These are phyloP conservation scores for Synergus itoensis DNA, from an alignment of 2,888 invertebrate genomes.

Conservation along the genomic window DNA sequence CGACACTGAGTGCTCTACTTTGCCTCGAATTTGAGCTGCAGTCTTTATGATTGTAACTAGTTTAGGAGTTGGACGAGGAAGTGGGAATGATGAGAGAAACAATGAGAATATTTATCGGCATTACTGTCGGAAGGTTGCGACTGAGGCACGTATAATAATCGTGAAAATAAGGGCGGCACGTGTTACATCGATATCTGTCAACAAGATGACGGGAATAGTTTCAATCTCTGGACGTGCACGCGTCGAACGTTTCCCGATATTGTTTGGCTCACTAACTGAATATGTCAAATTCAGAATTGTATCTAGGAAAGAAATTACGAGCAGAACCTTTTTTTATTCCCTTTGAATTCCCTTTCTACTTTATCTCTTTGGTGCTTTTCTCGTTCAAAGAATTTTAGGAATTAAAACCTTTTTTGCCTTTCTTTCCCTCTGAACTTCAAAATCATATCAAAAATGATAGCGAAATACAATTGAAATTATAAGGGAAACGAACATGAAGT, in stretches of 20 bases:
- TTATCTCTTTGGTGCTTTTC: constrained; percentile 2
- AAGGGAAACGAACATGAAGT: background rate
- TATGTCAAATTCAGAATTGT: background rate
- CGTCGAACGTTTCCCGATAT: background rate
- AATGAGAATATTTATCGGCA: background rate
- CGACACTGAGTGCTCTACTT: too few relatives aligned
- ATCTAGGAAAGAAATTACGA: background rate
- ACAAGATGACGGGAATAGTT: constrained; percentile 11
- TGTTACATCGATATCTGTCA: constrained; percentile 7
- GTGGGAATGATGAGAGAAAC: background rate
- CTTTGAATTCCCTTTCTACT: background rate
- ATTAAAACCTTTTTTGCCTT: background rate
- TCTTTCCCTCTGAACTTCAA: background rate
- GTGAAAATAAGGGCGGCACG: constrained; percentile 23
- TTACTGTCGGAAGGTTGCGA: constrained; percentile 3
- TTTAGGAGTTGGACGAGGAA: background rate
- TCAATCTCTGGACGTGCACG: constrained; percentile 13
- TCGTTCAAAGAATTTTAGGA: background rate
- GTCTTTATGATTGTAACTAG: too few relatives aligned
- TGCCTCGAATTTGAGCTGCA: too few relatives aligned
- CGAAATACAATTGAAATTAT: background rate
- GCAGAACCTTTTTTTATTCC: background rate
- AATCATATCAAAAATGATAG: background rate
- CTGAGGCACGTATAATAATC: background rate
- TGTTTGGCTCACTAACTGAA: background rate